Evolutionary conservation across 2,797 vertebrate genomes (phyloP), one percentile per base, ranked within the genome.

Genomic region (Enteromius treurensis): DNA sequence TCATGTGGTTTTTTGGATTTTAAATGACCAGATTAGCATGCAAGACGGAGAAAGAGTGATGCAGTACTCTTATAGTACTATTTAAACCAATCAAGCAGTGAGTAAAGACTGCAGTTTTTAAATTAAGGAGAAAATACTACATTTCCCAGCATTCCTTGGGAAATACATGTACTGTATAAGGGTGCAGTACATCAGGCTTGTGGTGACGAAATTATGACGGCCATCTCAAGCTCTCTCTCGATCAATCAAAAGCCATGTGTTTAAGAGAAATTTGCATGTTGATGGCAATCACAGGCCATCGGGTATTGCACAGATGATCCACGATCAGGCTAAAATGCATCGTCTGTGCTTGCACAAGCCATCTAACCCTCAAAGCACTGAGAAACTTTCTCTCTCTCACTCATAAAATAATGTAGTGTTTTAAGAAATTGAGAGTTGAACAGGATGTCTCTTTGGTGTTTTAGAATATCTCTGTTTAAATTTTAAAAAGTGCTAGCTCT

Each of bases 231-330:
- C 84, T 86, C 84, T 91, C 88, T 92, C 89, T 92, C 42, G 85
- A 87, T 90, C 60, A 87, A 89, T 87, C 84, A 70, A 76, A 93
- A 93, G 92, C 93, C 92, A 92, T 94, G 88, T 92, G 90, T 86
- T 86, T 88, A 87, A 87, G 84, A 88, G 85, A 92, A 92, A 92
- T 94, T 90, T 89, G 60, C 87, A 87, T 87, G 87, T 88, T 87
- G 79, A 88, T 77, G 88, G 86, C 74, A 83, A 84, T 90, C 85
- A 71, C 53, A 82, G 26, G 68, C 21, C 45, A 34, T 62, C 21
- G 45, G 76, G 67, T 70, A 45, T 81, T 76, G 29, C 73, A 77
- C 34, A 77, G 67, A 60, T 62, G 78, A 81, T 68, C 65, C 19
- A 67, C 21, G 21, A 68, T 82, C 71, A 74, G 83, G 68, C 34